Conservation (phyloP, 2,113 vertebrate genomes). For the Leucoraja erinaceus region DNA sequence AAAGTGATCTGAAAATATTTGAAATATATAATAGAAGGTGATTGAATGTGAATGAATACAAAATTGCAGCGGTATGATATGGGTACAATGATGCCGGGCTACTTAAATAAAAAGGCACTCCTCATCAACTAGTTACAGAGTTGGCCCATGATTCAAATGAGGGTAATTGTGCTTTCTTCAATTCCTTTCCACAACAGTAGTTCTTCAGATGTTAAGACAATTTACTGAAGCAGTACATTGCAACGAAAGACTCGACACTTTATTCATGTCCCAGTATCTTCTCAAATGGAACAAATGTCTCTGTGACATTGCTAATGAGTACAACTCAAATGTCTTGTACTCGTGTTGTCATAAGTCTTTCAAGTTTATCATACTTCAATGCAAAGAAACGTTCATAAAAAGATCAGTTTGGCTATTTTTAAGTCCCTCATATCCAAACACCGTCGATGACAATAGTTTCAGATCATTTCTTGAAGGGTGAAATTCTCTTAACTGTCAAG, state of each 20-base stretch:
- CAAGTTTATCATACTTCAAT: background rate
- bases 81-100: background rate
- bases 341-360: slow-evolving; percentile 18
- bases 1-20: background rate
- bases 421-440: background rate
- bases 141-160: background rate
- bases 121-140: background rate
- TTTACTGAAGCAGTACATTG: background rate
- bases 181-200: background rate
- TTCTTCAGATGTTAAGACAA: background rate
- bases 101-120: background rate
- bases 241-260: background rate
- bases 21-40: background rate
- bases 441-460: background rate
- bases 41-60: background rate
- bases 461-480: slow-evolving; percentile 5
- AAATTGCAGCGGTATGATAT: too few relatives aligned
- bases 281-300: background rate
- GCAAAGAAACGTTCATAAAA: slow-evolving; percentile 13
- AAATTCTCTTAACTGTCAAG: slow-evolving; percentile 34
- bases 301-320: slow-evolving; percentile 13
- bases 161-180: background rate
- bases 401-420: background rate
- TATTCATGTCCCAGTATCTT: background rate
- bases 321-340: background rate